Evolutionary conservation across 2,113 vertebrate species (phyloP).

Genomic region (Bothrops jararaca): DNA sequence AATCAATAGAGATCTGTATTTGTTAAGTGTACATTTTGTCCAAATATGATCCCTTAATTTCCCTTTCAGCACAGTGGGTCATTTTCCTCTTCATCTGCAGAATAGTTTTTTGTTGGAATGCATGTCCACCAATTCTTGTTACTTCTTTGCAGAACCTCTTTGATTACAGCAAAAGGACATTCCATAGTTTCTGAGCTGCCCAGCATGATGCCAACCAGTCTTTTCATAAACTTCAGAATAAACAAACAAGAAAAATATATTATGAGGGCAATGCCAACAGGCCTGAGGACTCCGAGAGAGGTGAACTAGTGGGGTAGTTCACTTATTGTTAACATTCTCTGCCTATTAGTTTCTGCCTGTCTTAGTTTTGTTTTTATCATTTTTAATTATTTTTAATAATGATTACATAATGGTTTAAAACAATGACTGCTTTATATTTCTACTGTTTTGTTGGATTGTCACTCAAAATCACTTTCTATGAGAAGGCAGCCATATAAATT

Average conservation of each 20-base stretch:
- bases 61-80: neutral
- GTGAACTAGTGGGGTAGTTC: neutral
- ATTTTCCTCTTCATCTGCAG: neutral
- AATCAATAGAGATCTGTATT: neutral
- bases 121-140: neutral
- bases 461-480: neutral
- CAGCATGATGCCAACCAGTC: neutral
- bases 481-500: neutral
- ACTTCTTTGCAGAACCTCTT: neutral
- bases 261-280: neutral
- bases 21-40: rapidly evolving
- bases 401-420: neutral
- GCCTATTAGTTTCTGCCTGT: neutral
- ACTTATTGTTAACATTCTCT: neutral
- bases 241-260: neutral
- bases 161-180: conserved; percentile 9
- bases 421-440: neutral
- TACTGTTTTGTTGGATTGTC: neutral
- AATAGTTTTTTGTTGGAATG: conserved; percentile 2
- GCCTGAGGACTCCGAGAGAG: neutral
- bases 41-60: neutral
- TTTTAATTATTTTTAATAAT: neutral
- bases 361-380: neutral
- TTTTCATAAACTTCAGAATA: neutral
- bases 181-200: neutral